phyloP scores from a whole-genome alignment of 2,888 invertebrate species.

The Marronus borbonicus region DNA sequence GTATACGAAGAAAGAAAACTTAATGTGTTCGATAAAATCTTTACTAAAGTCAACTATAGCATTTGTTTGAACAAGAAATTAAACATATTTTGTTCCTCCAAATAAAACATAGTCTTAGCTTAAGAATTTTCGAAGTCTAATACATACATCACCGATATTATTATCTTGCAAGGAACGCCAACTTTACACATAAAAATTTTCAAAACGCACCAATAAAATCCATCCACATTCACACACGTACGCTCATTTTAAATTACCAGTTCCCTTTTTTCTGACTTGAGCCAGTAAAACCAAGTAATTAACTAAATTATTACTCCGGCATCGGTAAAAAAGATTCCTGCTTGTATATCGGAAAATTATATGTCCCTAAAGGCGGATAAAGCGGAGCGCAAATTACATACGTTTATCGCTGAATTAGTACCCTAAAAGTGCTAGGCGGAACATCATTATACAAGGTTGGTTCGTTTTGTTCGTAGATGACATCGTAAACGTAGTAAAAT shows the following conservation, averaged over 20 bases:
- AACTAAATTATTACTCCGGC: slow-evolving; percentile 23
- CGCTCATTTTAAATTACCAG: not conserved
- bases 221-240: not conserved
- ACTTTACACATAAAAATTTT: too few relatives aligned
- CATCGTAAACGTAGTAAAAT: not conserved
- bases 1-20: too few relatives aligned
- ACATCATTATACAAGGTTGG: slow-evolving; percentile 20
- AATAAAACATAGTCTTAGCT: too few relatives aligned
- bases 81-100: too few relatives aligned
- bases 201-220: not conserved
- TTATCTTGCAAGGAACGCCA: too few relatives aligned
- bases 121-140: too few relatives aligned
- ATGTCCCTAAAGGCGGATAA: slow-evolving; percentile 27
- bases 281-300: slow-evolving; percentile 17
- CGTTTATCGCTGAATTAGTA: slow-evolving; percentile 23
- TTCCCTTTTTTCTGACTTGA: slow-evolving; percentile 10
- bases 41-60: too few relatives aligned
- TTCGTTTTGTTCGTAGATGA: slow-evolving; percentile 1
- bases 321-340: slow-evolving; percentile 1
- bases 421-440: slow-evolving; percentile 24
- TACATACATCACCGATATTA: too few relatives aligned
- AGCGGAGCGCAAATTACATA: slow-evolving; percentile 33
- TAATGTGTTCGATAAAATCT: too few relatives aligned
- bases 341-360: slow-evolving; percentile 31
- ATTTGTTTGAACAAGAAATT: too few relatives aligned